Evolutionary conservation across 2,113 vertebrate species (phyloP), one percentile per base, ranked within the genome.

Genomic region (Semnornis frantzii): DNA sequence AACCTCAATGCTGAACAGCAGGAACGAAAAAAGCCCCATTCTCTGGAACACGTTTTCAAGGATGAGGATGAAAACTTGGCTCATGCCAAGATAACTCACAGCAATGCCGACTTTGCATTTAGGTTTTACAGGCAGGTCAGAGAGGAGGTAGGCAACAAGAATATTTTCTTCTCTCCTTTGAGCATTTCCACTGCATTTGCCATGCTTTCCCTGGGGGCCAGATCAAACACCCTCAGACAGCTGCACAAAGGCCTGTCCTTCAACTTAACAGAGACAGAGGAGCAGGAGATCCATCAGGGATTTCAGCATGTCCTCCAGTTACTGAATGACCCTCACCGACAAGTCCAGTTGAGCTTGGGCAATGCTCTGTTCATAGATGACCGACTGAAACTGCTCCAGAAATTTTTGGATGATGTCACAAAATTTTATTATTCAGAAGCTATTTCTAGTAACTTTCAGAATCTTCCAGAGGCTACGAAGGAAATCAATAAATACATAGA

Each of bases 81-180:
- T 18, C n/a, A 63, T 65, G 8, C n/a, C 50, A 86, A 94, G 42
- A 63, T 99, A 16, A 64, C 94, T 4, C 8, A 63, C 21, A 85
- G 77, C n/a, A 99, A 99, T 2, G 85, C 97, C 25, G 95, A 98
- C 14, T 99, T 99, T 18, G 98, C 97, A 62, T 98, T 98, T 66
- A 92, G 86, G 39, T 95, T 99, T 42, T 98, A 98, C 95, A 98
- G 95, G 94, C 96, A 96, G 13, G 57, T 99, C 70, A 90, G 79
- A 25, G 66, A 96, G 31, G 84, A 83, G 1, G 6, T 0, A 3
- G 46, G 42, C 7, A 1, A 59, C 21, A 21, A 50, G 57, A 99
- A 99, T 74, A 95, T 99, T 95, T 98, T 99, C 96, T 98, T 97
- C 73, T 99, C 98, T 1, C 98, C 99, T 2, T 24, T 99, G 85